Evolutionary conservation across 2,113 vertebrate genomes (phyloP).

Genomic region (Seriola dumerili): DNA sequence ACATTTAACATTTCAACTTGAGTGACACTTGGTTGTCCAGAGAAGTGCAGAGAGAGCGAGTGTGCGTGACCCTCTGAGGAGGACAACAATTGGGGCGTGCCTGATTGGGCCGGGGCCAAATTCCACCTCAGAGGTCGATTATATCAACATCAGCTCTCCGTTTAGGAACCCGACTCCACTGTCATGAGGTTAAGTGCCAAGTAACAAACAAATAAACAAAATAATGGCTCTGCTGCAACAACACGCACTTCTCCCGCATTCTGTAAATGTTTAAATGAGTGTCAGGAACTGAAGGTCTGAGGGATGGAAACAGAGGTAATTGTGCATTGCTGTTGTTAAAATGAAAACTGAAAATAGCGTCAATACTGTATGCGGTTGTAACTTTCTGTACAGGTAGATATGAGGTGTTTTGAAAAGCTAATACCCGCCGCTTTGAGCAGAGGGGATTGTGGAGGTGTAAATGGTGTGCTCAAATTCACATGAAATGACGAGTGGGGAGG

Average conservation of each 20-base stretch:
- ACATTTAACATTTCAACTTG: conserved; percentile 58
- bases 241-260: conserved; percentile 46
- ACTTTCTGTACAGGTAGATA: conserved; percentile 74
- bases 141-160: conserved; percentile 54
- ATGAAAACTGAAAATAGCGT: conserved; percentile 59
- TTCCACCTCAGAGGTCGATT: conserved; percentile 59
- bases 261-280: conserved; percentile 28
- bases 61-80: conserved; percentile 40
- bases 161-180: conserved; percentile 53
- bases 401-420: conserved; percentile 64
- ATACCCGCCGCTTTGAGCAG: conserved; percentile 21
- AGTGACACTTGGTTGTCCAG: conserved; percentile 73
- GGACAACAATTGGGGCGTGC: conserved; percentile 37
- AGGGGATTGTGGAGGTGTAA: conserved; percentile 69
- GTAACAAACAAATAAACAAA: conserved; percentile 70
- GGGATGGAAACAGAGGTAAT: conserved; percentile 75
- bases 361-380: conserved; percentile 83
- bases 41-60: conserved; percentile 75
- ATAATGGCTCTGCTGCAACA: conserved; percentile 67
- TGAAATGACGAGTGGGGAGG: conserved; percentile 37
- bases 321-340: conserved; percentile 68
- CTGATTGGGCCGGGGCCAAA: conserved; percentile 36
- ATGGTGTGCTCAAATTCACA: conserved; percentile 69
- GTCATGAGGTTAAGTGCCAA: conserved; percentile 83
- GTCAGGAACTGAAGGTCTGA: conserved; percentile 19